Percentiles rank a stretch among this genome's conserved stretches.
phyloP scores from a whole-genome alignment of 1,140 invertebrate species.

The Apis laboriosa region DNA sequence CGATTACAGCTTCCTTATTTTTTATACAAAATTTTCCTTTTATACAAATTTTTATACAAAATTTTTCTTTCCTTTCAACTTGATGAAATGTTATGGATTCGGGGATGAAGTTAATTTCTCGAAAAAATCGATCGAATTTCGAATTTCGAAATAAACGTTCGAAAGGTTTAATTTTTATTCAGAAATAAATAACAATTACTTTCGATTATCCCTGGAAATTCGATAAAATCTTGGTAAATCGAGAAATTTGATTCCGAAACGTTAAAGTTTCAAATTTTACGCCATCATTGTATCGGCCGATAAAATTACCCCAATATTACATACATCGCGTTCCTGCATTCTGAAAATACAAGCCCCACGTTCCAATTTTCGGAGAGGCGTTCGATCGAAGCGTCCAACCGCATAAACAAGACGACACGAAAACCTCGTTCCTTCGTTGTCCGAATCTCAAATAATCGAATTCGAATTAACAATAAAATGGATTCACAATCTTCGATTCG shows the following conservation, averaged over 20 bases:
- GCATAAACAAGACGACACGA: conserved; percentile 21
- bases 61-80: background rate
- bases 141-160: background rate
- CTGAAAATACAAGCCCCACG: background rate
- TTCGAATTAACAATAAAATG: background rate
- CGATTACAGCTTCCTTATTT: background rate
- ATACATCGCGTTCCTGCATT: background rate
- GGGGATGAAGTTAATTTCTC: background rate
- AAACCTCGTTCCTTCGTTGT: conserved; percentile 2
- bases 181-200: too few species aligned
- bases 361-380: conserved; percentile 2
- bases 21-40: too few species aligned
- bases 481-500: background rate
- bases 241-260: too few species aligned
- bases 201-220: background rate
- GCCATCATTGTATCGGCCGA: background rate
- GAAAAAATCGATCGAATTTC: too few species aligned
- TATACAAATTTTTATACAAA: too few species aligned
- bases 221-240: background rate
- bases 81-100: background rate
- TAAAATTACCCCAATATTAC: background rate
- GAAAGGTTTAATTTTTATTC: background rate
- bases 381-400: conserved; percentile 28
- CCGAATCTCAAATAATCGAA: conserved; percentile 13
- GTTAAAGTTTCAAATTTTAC: background rate